These are phyloP conservation scores for Timema podura DNA, from an alignment of 2,888 invertebrate genomes.

Conservation along the genomic window DNA sequence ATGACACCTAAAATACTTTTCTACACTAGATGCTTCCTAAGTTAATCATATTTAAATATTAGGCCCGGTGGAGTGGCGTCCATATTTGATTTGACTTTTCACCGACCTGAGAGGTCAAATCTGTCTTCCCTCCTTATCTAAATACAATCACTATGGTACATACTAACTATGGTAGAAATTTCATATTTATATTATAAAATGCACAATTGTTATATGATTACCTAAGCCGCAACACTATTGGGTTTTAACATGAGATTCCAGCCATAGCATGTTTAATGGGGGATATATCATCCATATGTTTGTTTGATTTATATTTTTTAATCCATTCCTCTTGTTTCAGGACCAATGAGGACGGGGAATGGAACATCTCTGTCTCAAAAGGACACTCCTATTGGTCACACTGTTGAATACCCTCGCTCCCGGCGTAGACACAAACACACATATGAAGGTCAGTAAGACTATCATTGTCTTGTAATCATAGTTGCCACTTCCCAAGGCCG, in stretches of 20 bases:
- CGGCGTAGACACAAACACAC: conserved; percentile 31
- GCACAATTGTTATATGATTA: not conserved
- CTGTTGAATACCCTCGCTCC: conserved; percentile 40
- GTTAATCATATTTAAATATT: not conserved
- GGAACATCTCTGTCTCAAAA: conserved; percentile 42
- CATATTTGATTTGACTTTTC: not conserved
- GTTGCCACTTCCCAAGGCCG: too few species aligned
- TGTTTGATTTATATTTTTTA: too few species aligned
- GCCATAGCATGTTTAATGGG: too few species aligned
- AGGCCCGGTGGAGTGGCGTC: not conserved
- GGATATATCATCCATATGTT: too few species aligned
- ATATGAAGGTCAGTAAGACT: too few species aligned
- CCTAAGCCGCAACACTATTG: not conserved
- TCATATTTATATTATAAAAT: not conserved
- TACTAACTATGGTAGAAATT: not conserved
- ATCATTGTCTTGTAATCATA: too few species aligned
- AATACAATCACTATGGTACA: not conserved
- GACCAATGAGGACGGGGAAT: conserved; percentile 48
- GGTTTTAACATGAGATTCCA: too few species aligned
- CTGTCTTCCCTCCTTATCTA: not conserved
- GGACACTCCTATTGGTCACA: conserved; percentile 39
- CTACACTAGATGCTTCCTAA: not conserved
- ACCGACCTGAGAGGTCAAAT: not conserved
- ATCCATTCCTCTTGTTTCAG: conserved; percentile 38
- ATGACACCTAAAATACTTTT: not conserved